Evolutionary conservation across 1,140 invertebrate species (phyloP), one percentile per base, ranked within the genome.

Genomic region (Arion vulgaris): DNA sequence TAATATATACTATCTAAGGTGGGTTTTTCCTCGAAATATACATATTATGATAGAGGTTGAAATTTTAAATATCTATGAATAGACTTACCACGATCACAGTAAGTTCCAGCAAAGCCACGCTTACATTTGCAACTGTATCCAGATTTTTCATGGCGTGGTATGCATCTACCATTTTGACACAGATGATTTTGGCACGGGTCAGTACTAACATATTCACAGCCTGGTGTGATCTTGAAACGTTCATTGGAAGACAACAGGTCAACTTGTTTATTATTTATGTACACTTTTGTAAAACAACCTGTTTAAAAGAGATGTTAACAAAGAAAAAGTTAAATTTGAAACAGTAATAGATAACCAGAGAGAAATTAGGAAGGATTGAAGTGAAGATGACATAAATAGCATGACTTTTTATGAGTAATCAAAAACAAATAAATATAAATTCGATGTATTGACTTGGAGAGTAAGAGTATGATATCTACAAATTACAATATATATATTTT

Each of bases 251-350:
- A 96, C 89, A 97, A 96, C 89, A 98, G 97, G 93, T 99, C 98
- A 23, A 98, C 95, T 73, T 96, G 94, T 90, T 98, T 97, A 88
- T 97, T 96, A 93, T 99, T 99, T 82, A 99, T 95, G 95, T 96
- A 96, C 76, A 99, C 95, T 90, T 97, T 96, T 87, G 96, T 96
- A 93, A 99, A 95, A 90, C 98, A 99, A 73, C 98, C 97, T 97
- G 90, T 17, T 62, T 62, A n/a, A n/a, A n/a, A n/a, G n/a, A n/a
- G n/a, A n/a, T n/a, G n/a, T n/a, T n/a, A n/a, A n/a, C 57, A 62
- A n/a, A 62, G 57, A 5, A 62, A 62, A 62, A 13, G 26, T 62
- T 62, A 62, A 49, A 49, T 19, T 49, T 49, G 45, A 11, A 11
- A 11, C 45, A 49, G 19, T 49, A 11, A 49, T n/a, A n/a, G n/a